These are phyloP conservation scores for Trachelus tabidus DNA, from an alignment of 2,888 invertebrate genomes.

Conservation along the genomic window DNA sequence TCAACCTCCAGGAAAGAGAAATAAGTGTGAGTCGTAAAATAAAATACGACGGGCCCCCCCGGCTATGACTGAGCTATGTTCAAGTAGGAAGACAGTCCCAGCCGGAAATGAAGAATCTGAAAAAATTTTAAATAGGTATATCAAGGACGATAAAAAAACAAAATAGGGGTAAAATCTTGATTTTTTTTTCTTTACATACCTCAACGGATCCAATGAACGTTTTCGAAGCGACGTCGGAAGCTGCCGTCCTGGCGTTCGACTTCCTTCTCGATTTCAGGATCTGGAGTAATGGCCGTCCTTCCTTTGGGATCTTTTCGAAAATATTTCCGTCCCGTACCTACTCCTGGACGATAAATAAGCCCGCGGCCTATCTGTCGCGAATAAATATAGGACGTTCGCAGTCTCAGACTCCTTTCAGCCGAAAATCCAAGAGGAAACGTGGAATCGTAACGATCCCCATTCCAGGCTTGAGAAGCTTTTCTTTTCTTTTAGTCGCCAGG, in stretches of 20 bases:
- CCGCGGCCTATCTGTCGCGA: neutral
- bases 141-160: neutral
- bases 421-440: constrained; percentile 1
- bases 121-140: neutral
- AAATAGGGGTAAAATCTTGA: neutral
- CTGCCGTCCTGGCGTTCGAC: neutral
- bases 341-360: neutral
- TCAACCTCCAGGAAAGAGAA: constrained; percentile 43
- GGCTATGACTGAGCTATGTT: neutral
- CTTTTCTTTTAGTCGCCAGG: neutral
- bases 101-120: neutral
- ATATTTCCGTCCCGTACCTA: neutral
- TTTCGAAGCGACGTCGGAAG: neutral
- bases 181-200: neutral
- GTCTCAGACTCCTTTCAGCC: neutral
- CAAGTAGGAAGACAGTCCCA: neutral
- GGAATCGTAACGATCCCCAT: constrained; percentile 1
- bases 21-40: constrained; percentile 57
- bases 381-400: neutral
- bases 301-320: neutral
- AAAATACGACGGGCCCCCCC: constrained; percentile 33
- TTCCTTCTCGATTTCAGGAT: neutral
- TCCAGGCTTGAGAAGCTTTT: neutral
- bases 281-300: neutral
- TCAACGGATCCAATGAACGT: neutral